A percentile compares a stretch with the other conserved stretches of the same genome.
phyloP scores from a whole-genome alignment of 2,888 invertebrate genomes.

The Trichopria drosophilae region DNA sequence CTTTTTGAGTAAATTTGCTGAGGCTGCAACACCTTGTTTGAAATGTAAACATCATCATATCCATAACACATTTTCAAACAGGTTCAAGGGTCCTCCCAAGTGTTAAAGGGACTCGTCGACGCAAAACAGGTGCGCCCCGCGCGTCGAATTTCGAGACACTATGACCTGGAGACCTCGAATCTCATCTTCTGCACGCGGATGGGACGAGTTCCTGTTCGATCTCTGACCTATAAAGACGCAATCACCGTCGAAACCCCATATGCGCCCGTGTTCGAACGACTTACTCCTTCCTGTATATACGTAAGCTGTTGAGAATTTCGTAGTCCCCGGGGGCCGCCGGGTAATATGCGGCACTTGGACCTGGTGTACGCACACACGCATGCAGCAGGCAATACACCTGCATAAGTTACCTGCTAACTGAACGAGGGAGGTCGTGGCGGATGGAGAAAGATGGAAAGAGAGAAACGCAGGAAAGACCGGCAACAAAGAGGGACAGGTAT shows the following conservation, averaged over 20 bases:
- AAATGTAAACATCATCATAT: no score
- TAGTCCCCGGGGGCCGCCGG: conserved; percentile 10
- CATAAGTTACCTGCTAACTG: no score
- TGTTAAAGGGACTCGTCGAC: no score
- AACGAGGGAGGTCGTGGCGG: conserved; percentile 22
- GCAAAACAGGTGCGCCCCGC: no score
- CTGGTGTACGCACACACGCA: conserved; percentile 16
- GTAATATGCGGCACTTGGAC: conserved; percentile 16
- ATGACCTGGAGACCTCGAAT: conserved; percentile 42
- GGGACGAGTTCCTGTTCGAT: conserved; percentile 19
- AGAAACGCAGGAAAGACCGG: conserved; percentile 9
- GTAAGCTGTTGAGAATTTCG: conserved; percentile 34
- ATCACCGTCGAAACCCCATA: conserved; percentile 9
- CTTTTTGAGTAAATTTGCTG: no score
- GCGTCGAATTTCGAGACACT: conserved; percentile 35
- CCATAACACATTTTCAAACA: no score
- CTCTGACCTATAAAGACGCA: conserved; percentile 38
- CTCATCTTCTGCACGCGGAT: conserved; percentile 13
- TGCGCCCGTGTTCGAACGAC: conserved; percentile 15
- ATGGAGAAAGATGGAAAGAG: conserved; percentile 18
- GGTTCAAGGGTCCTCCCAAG: no score
- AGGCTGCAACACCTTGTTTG: no score
- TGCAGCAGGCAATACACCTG: no score
- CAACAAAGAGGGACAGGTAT: conserved; percentile 8
- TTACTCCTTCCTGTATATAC: conserved; percentile 33